These are phyloP conservation scores for Chloropsis hardwickii DNA, from an alignment of 2,113 vertebrate species.

Conservation along the genomic window DNA sequence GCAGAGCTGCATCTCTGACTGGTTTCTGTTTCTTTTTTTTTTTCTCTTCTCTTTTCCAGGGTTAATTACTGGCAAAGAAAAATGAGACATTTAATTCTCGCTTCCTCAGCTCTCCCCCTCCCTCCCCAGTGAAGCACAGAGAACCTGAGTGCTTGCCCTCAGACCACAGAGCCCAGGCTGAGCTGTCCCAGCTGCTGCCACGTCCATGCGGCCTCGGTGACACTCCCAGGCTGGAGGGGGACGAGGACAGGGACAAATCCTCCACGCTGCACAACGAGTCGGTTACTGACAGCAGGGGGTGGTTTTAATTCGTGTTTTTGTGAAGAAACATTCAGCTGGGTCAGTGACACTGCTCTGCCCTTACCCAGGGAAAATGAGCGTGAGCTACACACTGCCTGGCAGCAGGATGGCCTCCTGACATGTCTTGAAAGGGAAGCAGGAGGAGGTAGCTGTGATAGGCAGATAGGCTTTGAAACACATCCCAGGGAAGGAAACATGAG, in stretches of 20 bases:
- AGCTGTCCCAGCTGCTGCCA: neutral
- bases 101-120: neutral
- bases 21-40: neutral
- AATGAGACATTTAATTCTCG: neutral
- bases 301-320: constrained; percentile 19
- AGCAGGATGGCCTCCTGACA: neutral
- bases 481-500: neutral
- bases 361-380: constrained; percentile 3
- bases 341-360: neutral
- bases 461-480: constrained; percentile 1
- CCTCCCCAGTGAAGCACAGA: neutral
- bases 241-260: neutral
- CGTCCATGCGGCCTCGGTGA: neutral
- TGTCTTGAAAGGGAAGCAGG: constrained; percentile 4
- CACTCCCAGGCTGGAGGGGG: neutral
- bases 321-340: neutral
- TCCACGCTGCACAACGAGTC: rapidly evolving
- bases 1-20: neutral
- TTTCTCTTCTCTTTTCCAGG: neutral
- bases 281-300: neutral
- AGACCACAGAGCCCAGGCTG: neutral
- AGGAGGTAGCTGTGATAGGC: neutral
- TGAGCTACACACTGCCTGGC: neutral
- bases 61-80: constrained; percentile 38
- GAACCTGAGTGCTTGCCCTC: neutral